Conservation (phyloP, 2,797 vertebrate species). For the Sarcophilus harrisii region DNA sequence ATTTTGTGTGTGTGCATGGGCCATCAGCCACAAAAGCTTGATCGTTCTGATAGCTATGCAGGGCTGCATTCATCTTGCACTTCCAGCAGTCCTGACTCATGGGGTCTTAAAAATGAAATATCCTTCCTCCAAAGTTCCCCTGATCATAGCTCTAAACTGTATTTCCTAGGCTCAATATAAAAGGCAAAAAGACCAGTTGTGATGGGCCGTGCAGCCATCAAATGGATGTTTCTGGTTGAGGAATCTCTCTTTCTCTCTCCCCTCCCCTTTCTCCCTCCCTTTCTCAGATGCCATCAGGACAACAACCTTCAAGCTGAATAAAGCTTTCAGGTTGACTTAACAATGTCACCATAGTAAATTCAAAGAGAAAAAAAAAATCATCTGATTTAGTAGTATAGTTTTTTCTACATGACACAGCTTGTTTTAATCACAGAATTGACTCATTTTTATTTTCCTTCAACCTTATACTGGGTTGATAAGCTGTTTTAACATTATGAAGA, state of each 20-base stretch:
- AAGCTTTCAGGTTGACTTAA: neutral
- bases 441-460: neutral
- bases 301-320: neutral
- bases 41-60: slow-evolving; percentile 84
- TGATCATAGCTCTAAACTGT: neutral
- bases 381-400: neutral
- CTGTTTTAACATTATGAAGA: neutral
- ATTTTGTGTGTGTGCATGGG: slow-evolving; percentile 89
- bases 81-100: slow-evolving; percentile 86
- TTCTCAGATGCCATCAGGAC: neutral
- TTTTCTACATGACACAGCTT: neutral
- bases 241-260: slow-evolving; percentile 63
- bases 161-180: neutral
- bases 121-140: neutral
- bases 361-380: neutral
- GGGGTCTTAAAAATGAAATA: slow-evolving; percentile 29
- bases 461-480: neutral
- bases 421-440: neutral
- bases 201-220: slow-evolving; percentile 11
- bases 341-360: neutral
- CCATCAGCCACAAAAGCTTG: slow-evolving; percentile 87
- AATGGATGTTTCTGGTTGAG: slow-evolving; percentile 70
- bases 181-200: slow-evolving; percentile 12
- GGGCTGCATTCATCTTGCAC: slow-evolving; percentile 88
- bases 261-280: neutral